Percentiles rank a stretch among this genome's conserved stretches.
phyloP scores from a whole-genome alignment of 2,888 invertebrate genomes.

The Tenthredo notha region DNA sequence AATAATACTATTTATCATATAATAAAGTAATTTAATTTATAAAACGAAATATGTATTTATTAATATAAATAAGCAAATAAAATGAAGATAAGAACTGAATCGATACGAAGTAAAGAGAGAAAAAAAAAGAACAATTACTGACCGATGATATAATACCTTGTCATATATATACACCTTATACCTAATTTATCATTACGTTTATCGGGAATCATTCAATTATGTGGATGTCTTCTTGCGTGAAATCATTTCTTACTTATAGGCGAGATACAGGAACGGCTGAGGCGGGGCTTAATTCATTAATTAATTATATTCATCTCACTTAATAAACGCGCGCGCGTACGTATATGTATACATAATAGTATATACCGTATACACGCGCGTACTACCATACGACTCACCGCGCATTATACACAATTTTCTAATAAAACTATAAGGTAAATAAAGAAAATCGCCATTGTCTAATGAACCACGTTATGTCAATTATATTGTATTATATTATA shows the following conservation, averaged over 20 bases:
- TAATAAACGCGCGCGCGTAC: not conserved
- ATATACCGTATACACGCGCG: not conserved
- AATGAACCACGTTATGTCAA: conserved; percentile 50
- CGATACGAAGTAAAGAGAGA: not conserved
- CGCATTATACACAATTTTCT: conserved; percentile 39
- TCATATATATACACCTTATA: not conserved
- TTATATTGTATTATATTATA: conserved; percentile 52
- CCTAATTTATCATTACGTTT: not conserved
- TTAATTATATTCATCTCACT: conserved; percentile 1
- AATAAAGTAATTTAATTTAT: conserved; percentile 78
- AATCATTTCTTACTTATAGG: too few relatives aligned
- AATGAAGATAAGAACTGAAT: conserved; percentile 56
- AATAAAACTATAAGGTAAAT: conserved; percentile 26
- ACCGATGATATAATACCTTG: not conserved
- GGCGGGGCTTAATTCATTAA: conserved; percentile 1
- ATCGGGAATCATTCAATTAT: too few relatives aligned
- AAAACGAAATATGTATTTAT: conserved; percentile 78
- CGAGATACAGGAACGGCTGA: not conserved
- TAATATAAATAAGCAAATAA: conserved; percentile 78
- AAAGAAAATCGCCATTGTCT: conserved; percentile 35
- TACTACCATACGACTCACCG: not conserved
- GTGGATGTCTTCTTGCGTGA: not conserved
- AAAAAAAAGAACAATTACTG: not conserved
- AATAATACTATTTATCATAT: conserved; percentile 70
- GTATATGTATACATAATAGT: not conserved